Conservation (phyloP, 2,888 invertebrate species). For the Hydrotaea diabolus region DNA sequence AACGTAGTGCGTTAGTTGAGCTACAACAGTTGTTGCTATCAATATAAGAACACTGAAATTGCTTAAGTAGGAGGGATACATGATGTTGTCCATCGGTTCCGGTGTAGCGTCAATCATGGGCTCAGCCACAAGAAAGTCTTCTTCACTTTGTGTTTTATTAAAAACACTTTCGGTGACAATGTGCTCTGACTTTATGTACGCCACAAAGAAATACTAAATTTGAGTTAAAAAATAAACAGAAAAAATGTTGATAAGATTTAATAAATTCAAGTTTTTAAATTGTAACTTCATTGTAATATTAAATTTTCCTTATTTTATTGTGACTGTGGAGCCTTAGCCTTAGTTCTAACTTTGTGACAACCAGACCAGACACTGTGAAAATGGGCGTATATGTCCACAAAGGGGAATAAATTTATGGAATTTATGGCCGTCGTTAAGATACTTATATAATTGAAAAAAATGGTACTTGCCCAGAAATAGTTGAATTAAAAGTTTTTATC, state of each 20-base stretch:
- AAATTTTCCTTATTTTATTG: no score
- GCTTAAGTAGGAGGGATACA: conserved; percentile 88
- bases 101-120: conserved; percentile 73
- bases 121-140: conserved; percentile 64
- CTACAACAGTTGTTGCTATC: conserved; percentile 86
- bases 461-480: no score
- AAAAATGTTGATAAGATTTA: not conserved
- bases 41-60: conserved; percentile 87
- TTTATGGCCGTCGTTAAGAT: no score
- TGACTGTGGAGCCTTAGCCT: no score
- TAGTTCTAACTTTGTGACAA: no score
- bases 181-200: conserved; percentile 71
- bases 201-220: conserved; percentile 71
- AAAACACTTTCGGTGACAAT: conserved; percentile 74
- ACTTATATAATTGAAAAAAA: no score
- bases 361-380: no score
- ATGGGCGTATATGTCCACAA: no score
- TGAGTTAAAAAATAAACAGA: not conserved
- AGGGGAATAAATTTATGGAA: no score
- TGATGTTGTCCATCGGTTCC: conserved; percentile 71
- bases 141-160: conserved; percentile 69
- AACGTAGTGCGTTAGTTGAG: conserved; percentile 86
- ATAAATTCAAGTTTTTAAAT: not conserved
- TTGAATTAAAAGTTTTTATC: no score
- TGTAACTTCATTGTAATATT: no score